phyloP scores from a whole-genome alignment of 2,888 invertebrate species.

The Protophormia terraenovae region DNA sequence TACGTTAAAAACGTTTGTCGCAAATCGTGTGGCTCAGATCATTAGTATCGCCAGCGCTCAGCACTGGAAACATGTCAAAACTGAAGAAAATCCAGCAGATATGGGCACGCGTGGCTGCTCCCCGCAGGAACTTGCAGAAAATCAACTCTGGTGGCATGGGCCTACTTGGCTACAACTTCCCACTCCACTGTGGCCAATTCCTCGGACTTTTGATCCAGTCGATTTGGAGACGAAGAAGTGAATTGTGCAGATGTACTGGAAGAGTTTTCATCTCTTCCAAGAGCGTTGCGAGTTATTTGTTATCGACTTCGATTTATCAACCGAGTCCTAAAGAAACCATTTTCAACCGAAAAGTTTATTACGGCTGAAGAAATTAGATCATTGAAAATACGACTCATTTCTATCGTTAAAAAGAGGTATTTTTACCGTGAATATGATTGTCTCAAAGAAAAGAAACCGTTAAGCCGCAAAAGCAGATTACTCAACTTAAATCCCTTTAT shows the following conservation, averaged over 20 bases:
- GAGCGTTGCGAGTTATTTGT: neutral
- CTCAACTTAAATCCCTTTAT: neutral
- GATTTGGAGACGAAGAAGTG: neutral
- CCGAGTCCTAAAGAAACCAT: neutral
- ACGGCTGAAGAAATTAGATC: neutral
- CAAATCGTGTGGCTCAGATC: conserved; percentile 20
- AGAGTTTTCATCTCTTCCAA: neutral
- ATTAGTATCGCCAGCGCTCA: neutral
- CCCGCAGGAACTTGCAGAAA: neutral
- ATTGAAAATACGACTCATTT: neutral
- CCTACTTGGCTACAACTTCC: neutral
- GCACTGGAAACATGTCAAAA: conserved; percentile 26
- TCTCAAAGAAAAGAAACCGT: neutral
- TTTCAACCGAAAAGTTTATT: neutral
- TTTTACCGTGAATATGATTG: neutral
- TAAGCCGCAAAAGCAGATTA: neutral
- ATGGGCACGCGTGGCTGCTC: neutral
- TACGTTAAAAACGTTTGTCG: conserved; percentile 15
- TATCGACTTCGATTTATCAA: neutral
- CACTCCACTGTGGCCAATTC: neutral
- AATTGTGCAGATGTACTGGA: neutral
- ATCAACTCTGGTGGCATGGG: neutral
- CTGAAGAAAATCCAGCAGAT: conserved; percentile 15
- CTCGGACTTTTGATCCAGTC: neutral
- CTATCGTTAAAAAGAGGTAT: neutral